Evolutionary conservation across 2,888 invertebrate genomes (phyloP), one percentile per base, ranked within the genome.

Genomic region (Hemithea aestivaria): DNA sequence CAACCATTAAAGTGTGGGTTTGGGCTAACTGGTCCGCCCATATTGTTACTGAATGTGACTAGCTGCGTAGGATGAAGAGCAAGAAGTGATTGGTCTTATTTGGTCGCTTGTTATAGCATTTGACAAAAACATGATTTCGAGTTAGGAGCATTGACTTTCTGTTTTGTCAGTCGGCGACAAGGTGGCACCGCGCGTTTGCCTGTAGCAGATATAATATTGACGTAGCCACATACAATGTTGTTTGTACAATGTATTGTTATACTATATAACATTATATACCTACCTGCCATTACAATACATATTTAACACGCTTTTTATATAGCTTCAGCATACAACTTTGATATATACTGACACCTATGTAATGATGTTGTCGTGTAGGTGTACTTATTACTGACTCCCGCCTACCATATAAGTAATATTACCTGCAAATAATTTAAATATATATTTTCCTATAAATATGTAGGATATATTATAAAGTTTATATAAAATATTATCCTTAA

Each of bases 21-120:
- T 57, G 27, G 34, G 38, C 42, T 56, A 61, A 74, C 78, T 65
- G 56, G 79, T 74, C 78, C 80, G 78, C 80, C 81, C 68, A 76
- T 67, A 53, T 60, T 56, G 49, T 51, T 49, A 40, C 38, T 51
- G 35, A 42, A 43, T 46, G 45, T 32, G 33, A 37, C 36, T 29
- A 52, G 53, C 55, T 42, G 71, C 62, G 74, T 78, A 68, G 73
- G 76, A 58, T 54, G 63, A 51, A 48, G 45, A 56, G 58, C 48
- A 62, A 60, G 48, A 60, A 62, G 48, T 58, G 57, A 51, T 58
- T 59, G 58, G 60, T 61, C 70, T 47, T 67, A 71, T 72, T 67
- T 66, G 68, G 72, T 28, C 39, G 43, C 45, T 27, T 43, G 42
- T 39, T 41, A 42, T 38, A 45, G 46, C 34, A 35, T 47, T 47